Conservation (phyloP, 2,797 vertebrate genomes). For the Chelmon rostratus region DNA sequence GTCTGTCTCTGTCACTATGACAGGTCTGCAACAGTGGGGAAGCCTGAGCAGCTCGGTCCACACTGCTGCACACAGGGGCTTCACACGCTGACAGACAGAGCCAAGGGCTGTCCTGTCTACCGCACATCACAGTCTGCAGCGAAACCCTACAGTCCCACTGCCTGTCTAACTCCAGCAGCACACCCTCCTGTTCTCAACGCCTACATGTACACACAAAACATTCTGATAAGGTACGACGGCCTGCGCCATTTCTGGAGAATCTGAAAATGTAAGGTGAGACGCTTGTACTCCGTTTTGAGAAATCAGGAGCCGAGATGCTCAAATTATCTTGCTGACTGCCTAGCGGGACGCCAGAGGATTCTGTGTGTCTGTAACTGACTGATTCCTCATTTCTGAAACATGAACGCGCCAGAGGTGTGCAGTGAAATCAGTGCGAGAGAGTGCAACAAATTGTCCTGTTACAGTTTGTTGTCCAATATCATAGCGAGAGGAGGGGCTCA, state of each 20-base stretch:
- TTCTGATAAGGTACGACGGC: conserved; percentile 1
- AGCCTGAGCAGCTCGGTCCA: conserved; percentile 59
- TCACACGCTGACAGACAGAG: conserved; percentile 73
- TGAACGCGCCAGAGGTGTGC: conserved; percentile 32
- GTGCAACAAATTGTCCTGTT: conserved; percentile 43
- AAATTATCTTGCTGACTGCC: conserved; percentile 29
- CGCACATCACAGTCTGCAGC: conserved; percentile 52
- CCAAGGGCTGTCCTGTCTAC: conserved; percentile 70
- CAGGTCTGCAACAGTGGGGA: conserved; percentile 64
- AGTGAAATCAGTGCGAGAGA: conserved; percentile 44
- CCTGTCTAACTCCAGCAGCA: conserved; percentile 24
- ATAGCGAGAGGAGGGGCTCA: conserved; percentile 14
- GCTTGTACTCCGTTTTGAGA: conserved; percentile 32
- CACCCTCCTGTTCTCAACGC: conserved; percentile 48
- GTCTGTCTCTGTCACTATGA: conserved; percentile 73
- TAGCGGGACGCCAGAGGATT: conserved; percentile 35
- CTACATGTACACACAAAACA: conserved; percentile 29
- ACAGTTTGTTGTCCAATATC: conserved; percentile 30
- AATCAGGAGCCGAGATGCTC: conserved; percentile 41
- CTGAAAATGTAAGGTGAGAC: conserved; percentile 24
- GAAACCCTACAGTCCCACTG: conserved; percentile 12
- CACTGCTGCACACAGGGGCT: conserved; percentile 71
- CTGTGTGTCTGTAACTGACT: conserved; percentile 21
- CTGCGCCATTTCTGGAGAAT: neutral
- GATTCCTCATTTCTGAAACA: conserved; percentile 53